Evolutionary conservation across 1,140 invertebrate genomes (phyloP), one percentile per base, ranked within the genome.

Genomic region (Acromyrmex charruanus): DNA sequence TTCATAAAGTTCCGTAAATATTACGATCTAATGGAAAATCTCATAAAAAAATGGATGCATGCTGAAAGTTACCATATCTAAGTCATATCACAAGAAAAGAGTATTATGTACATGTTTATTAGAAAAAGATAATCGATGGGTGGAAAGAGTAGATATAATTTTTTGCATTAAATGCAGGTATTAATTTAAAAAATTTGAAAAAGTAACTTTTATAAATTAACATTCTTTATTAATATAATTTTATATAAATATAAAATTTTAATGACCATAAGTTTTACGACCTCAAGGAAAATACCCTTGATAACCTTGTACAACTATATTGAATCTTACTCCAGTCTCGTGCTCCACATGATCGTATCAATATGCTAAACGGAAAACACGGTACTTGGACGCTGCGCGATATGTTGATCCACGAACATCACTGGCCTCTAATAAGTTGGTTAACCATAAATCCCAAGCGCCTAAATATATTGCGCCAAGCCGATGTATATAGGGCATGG

Each of bases 401-500:
- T 28, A 51, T 14, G 63, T 80, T 68, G 79, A 81, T 71, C 79
- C 68, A 65, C 49, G 69, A 66, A 58, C 71, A 49, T 55, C 66
- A 58, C 66, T 44, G 49, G 66, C 21, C 39, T 81, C 28, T 87
- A 77, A 89, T 77, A 84, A 87, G 63, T 72, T 55, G 61, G 86
- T 61, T 79, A 79, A 65, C 88, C 86, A 89, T 88, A 88, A 89
- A 89, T 88, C 51, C 58, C 63, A 21, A 68, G 51, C 69, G 66
- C 58, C 80, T 85, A 85, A 85, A 88, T 88, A 85, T 77, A 89
- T 85, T 72, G 65, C 44, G 16, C 74, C 39, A 89, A 77, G 71
- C 63, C 71, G 87, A 63, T 86, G 31, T 75, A 82, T 84, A 89
- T 80, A 91, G 74, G 69, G 68, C 89, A 82, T 65, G 87, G 87